Percentiles rank a stretch among this genome's conserved stretches.
Conservation (phyloP, 2,888 invertebrate genomes). For the Ceraclea dissimilis region DNA sequence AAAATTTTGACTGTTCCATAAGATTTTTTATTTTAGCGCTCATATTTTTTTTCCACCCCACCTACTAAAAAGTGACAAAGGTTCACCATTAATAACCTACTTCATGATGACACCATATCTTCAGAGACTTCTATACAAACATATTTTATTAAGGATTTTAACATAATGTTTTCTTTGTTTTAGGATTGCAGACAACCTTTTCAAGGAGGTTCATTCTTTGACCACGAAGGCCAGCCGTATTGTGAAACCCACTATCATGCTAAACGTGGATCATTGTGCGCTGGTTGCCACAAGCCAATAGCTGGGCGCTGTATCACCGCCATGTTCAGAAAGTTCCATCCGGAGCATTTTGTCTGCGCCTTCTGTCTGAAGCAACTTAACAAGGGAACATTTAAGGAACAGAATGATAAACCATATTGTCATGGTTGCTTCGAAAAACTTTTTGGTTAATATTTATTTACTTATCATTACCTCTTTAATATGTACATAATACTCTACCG, state of each 20-base stretch:
- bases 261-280: conserved; percentile 93
- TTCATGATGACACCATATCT: no score
- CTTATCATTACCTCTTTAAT: no score
- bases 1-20: no score
- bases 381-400: conserved; percentile 99
- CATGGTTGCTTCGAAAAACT: conserved; percentile 96
- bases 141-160: no score
- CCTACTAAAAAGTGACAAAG: no score
- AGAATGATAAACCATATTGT: conserved; percentile 98
- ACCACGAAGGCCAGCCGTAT: conserved; percentile 95
- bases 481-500: conserved; percentile 7
- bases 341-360: conserved; percentile 99
- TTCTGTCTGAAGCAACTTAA: conserved; percentile 97
- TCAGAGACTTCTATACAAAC: no score
- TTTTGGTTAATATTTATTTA: conserved; percentile 60
- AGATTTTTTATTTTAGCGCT: no score
- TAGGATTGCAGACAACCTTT: conserved; percentile 97
- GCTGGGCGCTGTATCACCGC: conserved; percentile 97
- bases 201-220: conserved; percentile 96
- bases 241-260: conserved; percentile 99
- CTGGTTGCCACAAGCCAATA: conserved; percentile 96
- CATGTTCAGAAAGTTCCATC: conserved; percentile 98
- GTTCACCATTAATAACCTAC: no score
- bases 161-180: conserved; percentile 25
- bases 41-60: no score